Conservation (phyloP, 92 coral and sea anemone genomes). For the Virgularia gustaviana region DNA sequence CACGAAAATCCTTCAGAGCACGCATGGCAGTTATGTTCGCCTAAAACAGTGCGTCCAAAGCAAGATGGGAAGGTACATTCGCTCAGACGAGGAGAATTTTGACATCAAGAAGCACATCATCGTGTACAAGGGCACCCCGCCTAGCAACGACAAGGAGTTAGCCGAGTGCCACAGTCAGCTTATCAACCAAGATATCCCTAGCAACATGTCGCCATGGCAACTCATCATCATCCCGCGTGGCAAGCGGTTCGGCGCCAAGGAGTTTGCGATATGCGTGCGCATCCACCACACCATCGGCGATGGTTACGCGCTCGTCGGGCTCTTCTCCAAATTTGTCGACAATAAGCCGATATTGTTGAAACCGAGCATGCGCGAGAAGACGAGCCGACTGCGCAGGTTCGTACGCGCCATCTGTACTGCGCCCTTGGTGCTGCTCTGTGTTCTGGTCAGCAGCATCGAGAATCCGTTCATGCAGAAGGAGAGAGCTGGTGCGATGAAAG, state of each 20-base stretch:
- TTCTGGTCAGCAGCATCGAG: conserved; percentile 60
- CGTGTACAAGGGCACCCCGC: conserved; percentile 57
- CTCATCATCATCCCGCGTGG: conserved; percentile 63
- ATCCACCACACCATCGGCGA: conserved; percentile 92
- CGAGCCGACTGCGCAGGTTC: background rate
- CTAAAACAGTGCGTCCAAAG: conserved; percentile 72
- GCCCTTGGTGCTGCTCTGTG: conserved; percentile 76
- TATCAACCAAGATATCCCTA: conserved; percentile 60
- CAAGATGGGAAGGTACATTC: conserved; percentile 72
- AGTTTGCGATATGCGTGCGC: conserved; percentile 77
- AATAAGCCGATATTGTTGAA: conserved; percentile 75
- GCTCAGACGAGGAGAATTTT: conserved; percentile 78
- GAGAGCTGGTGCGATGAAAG: conserved; percentile 69
- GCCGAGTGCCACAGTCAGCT: conserved; percentile 59
- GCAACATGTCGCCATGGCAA: conserved; percentile 85
- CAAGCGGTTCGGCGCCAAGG: conserved; percentile 39
- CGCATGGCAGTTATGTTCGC: conserved; percentile 75
- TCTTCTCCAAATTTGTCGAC: conserved; percentile 66
- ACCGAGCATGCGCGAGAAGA: conserved; percentile 61
- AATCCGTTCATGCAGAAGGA: conserved; percentile 75
- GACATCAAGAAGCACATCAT: conserved; percentile 69
- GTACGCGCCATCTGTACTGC: conserved; percentile 68
- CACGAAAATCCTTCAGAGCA: conserved; percentile 68
- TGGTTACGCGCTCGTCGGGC: conserved; percentile 80
- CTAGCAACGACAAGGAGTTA: conserved; percentile 66